Evolutionary conservation across 2,888 invertebrate species (phyloP).

Genomic region (Neoscelio sp.): DNA sequence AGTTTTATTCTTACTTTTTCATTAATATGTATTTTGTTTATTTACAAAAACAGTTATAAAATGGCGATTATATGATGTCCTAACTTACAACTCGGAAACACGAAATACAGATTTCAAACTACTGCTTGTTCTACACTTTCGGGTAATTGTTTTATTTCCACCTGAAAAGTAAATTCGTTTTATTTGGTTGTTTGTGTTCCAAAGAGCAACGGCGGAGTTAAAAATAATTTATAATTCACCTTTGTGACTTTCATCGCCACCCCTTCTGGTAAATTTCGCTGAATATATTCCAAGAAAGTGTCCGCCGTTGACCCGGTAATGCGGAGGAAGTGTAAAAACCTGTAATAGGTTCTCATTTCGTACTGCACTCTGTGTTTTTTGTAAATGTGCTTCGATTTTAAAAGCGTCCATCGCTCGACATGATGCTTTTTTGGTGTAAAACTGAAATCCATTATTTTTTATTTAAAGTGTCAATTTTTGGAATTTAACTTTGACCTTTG

Average conservation of each 20-base stretch:
- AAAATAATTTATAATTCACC: slow-evolving; percentile 80
- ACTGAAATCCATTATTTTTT: no score
- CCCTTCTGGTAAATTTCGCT: slow-evolving; percentile 98
- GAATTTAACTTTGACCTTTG: no score
- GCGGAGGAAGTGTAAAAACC: slow-evolving; percentile 91
- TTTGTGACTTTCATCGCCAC: slow-evolving; percentile 96
- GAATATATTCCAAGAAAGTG: slow-evolving; percentile 97
- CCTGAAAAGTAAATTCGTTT: slow-evolving; percentile 65
- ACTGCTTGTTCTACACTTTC: slow-evolving; percentile 68
- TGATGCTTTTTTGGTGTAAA: slow-evolving; percentile 90
- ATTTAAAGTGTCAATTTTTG: no score
- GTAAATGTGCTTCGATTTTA: slow-evolving; percentile 94
- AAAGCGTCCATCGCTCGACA: slow-evolving; percentile 90
- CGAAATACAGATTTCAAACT: no score
- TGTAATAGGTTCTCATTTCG: slow-evolving; percentile 96
- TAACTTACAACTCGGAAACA: slow-evolving; percentile 10
- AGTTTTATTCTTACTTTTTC: slow-evolving; percentile 1
- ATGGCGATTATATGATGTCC: background rate
- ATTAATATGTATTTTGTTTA: slow-evolving; percentile 1
- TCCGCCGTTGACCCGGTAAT: slow-evolving; percentile 98
- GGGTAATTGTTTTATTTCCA: slow-evolving; percentile 76
- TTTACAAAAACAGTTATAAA: no score
- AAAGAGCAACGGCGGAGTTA: background rate
- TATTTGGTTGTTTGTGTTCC: background rate
- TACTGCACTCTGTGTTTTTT: slow-evolving; percentile 98